These are phyloP conservation scores for Calliphora vomitoria DNA, from an alignment of 2,888 invertebrate genomes.

Conservation along the genomic window DNA sequence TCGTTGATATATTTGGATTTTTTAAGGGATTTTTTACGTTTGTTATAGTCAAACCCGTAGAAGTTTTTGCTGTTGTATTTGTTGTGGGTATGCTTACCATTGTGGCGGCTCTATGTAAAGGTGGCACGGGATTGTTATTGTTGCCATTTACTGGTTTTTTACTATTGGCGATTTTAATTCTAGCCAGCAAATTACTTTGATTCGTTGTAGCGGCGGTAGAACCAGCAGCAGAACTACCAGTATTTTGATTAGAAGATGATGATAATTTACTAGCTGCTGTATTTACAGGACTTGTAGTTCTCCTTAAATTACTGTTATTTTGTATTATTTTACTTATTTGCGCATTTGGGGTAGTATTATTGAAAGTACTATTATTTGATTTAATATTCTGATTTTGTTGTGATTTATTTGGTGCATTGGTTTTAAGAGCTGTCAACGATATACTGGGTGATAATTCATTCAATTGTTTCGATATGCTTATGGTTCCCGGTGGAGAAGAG, in stretches of 20 bases:
- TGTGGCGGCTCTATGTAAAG: conserved; percentile 55
- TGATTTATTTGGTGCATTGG: conserved; percentile 39
- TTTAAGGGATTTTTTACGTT: conserved; percentile 61
- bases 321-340: conserved; percentile 69
- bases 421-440: conserved; percentile 79
- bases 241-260: conserved; percentile 27
- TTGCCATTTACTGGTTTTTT: conserved; percentile 49
- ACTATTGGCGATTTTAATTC: conserved; percentile 58
- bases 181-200: conserved; percentile 58
- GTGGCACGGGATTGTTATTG: conserved; percentile 54
- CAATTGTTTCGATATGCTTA: conserved; percentile 80
- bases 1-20: conserved; percentile 30
- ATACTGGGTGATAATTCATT: conserved; percentile 81
- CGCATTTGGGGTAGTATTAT: conserved; percentile 30
- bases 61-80: conserved; percentile 54
- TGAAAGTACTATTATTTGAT: conserved; percentile 28
- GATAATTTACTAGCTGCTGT: conserved; percentile 7
- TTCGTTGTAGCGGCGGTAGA: conserved; percentile 16
- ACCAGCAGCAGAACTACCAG: background rate
- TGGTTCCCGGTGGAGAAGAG: conserved; percentile 79
- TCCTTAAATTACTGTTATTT: conserved; percentile 48
- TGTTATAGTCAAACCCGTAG: conserved; percentile 67
- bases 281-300: conserved; percentile 57
- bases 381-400: conserved; percentile 62
- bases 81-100: conserved; percentile 37